These are phyloP conservation scores for Tachycineta bicolor DNA, from an alignment of 2,113 vertebrate genomes.

Conservation along the genomic window DNA sequence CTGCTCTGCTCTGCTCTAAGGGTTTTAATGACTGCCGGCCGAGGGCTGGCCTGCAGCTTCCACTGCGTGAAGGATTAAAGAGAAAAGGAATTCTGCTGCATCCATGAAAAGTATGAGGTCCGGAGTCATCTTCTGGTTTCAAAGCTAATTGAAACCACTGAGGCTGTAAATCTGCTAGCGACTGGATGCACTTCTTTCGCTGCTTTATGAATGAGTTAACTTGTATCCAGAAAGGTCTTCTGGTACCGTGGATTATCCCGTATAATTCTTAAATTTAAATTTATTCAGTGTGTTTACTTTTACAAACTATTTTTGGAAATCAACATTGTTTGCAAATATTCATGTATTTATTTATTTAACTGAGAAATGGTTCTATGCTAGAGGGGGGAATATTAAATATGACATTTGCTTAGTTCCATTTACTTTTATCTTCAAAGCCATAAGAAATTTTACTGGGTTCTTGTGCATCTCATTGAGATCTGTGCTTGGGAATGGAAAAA, in stretches of 20 bases:
- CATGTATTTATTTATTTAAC: background rate
- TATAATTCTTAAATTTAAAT: slow-evolving; percentile 26
- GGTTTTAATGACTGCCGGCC: background rate
- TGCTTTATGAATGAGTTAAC: slow-evolving; percentile 44
- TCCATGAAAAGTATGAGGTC: background rate
- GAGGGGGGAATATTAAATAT: slow-evolving; percentile 66
- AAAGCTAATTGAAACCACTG: slow-evolving; percentile 21
- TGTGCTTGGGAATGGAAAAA: slow-evolving; percentile 48
- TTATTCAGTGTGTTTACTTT: slow-evolving; percentile 69
- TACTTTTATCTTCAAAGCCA: slow-evolving; percentile 77
- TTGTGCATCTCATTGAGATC: slow-evolving; percentile 55
- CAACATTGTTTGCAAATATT: slow-evolving; percentile 66
- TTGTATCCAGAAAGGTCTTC: slow-evolving; percentile 37
- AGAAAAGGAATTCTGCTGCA: background rate
- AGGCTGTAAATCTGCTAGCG: slow-evolving; percentile 16
- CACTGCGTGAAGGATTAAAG: background rate
- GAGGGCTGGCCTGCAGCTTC: background rate
- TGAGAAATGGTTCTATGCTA: slow-evolving; percentile 48
- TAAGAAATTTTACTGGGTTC: slow-evolving; percentile 70
- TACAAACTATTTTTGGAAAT: slow-evolving; percentile 65
- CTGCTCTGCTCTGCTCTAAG: slow-evolving; percentile 34
- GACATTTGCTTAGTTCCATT: slow-evolving; percentile 69
- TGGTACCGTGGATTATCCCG: slow-evolving; percentile 45
- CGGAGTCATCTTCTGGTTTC: slow-evolving; percentile 12
- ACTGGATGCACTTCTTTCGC: background rate